Evolutionary conservation across 1,140 invertebrate species (phyloP).

Genomic region (Drosophila chauvacae): DNA sequence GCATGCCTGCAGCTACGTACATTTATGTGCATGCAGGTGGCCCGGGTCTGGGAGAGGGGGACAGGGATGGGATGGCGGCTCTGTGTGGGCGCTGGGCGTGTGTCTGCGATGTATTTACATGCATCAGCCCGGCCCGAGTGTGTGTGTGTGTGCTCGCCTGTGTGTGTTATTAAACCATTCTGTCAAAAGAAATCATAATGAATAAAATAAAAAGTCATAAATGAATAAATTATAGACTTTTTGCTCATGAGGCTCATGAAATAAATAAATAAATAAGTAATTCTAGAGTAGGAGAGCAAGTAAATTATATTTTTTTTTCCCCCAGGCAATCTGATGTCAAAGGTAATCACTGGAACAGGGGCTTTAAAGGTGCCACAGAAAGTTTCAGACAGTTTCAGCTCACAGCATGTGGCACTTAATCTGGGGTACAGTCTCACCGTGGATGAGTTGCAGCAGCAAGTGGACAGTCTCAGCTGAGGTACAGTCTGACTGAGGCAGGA

Average conservation of each 20-base stretch:
- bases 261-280: slow-evolving; percentile 62
- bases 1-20: slow-evolving; percentile 46
- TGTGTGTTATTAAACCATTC: slow-evolving; percentile 52
- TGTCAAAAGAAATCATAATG: slow-evolving; percentile 66
- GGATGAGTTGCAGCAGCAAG: not conserved
- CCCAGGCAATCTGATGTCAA: slow-evolving; percentile 27
- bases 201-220: slow-evolving; percentile 61
- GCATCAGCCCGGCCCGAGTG: slow-evolving; percentile 27
- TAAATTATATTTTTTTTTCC: slow-evolving; percentile 44
- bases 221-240: slow-evolving; percentile 55
- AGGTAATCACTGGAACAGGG: slow-evolving; percentile 27
- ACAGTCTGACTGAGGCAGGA: no score
- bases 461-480: not conserved
- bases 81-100: not conserved
- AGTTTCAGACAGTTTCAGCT: not conserved
- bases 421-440: not conserved
- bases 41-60: not conserved
- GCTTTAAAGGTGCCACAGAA: not conserved
- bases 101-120: slow-evolving; percentile 39
- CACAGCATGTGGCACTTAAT: not conserved
- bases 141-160: not conserved
- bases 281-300: slow-evolving; percentile 35
- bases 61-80: not conserved
- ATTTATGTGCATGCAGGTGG: slow-evolving; percentile 22
- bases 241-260: slow-evolving; percentile 25